Percentiles rank a stretch among this genome's conserved stretches.
These are phyloP conservation scores for Trichonephila inaurata DNA, from an alignment of 1,140 invertebrate species.

Conservation along the genomic window DNA sequence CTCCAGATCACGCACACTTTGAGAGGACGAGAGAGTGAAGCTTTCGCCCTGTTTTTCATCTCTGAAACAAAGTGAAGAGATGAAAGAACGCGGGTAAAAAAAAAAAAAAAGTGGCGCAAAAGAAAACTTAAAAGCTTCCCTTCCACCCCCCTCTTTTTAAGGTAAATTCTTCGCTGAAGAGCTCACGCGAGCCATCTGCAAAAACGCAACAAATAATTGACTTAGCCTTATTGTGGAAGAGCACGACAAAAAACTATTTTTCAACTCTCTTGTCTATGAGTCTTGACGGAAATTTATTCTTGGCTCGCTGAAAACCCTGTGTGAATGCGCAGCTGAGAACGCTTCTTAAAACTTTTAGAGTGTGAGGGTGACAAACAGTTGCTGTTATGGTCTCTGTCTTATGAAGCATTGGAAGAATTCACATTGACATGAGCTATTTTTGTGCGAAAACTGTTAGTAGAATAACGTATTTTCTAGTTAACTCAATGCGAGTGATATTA, in stretches of 20 bases:
- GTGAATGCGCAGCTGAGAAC: not conserved
- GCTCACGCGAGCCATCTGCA: conserved; percentile 32
- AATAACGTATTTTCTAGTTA: no score
- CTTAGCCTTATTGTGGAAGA: conserved; percentile 47
- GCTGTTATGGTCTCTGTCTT: no score
- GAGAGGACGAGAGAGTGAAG: not conserved
- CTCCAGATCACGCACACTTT: conserved; percentile 31
- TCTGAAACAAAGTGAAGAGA: conserved; percentile 5
- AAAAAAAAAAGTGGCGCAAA: not conserved
- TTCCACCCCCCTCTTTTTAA: not conserved
- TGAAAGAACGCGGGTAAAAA: not conserved
- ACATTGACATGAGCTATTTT: no score
- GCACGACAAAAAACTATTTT: conserved; percentile 51
- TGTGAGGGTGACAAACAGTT: not conserved
- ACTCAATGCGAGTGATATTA: no score
- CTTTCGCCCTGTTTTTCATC: conserved; percentile 13
- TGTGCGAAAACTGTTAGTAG: no score
- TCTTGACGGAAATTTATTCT: conserved; percentile 24
- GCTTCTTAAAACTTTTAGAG: not conserved
- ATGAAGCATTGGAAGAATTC: no score
- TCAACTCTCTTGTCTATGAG: conserved; percentile 45
- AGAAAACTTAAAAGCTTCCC: conserved; percentile 15
- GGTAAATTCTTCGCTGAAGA: conserved; percentile 39
- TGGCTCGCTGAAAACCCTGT: not conserved
- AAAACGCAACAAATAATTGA: conserved; percentile 71